Evolutionary conservation across 2,797 vertebrate genomes (phyloP), one percentile per base, ranked within the genome.

Genomic region (Sebastes hubbsi): DNA sequence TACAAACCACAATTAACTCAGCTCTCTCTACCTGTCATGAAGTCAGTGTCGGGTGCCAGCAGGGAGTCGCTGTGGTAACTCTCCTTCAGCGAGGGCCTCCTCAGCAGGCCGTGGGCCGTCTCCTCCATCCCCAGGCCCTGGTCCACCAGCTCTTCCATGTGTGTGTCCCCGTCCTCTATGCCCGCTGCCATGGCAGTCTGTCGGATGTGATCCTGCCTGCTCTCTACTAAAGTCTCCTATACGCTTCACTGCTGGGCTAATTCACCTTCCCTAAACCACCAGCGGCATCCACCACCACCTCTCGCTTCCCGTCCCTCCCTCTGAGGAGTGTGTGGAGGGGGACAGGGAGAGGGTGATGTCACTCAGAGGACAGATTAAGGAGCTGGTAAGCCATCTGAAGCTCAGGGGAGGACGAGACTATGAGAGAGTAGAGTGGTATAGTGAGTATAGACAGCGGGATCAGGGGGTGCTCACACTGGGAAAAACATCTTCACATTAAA

Each of bases 31-130:
- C 95, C 95, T 92, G 85, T 90, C 92, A 95, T 91, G 90, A 95
- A 95, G 93, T 96, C 95, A 0, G 93, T 87, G 81, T 95, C 94
- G 0, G 94, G 93, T 4, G 89, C 92, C 82, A 95, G 91, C 77
- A 95, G 88, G 8, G 88, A 79, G 84, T 95, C 95, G 0, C 91
- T 82, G 82, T 89, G 90, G 83, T 89, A 94, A 80, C 64, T 85
- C 66, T 87, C 91, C 87, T 89, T 92, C 80, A 90, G 68, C 1
- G 91, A 93, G 24, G 91, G 89, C 64, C 84, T 91, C 75, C 85
- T 87, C 83, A 80, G 86, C 61, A 84, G 78, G 56, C 22, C 22
- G 8, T 88, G 85, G 76, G 8, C 72, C 1, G 78, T 85, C 84
- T 93, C 93, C 77, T 94, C 93, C 91, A 92, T 93, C 55, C 92